Evolutionary conservation across 2,888 invertebrate species (phyloP).

Genomic region (Apoderus coryli): DNA sequence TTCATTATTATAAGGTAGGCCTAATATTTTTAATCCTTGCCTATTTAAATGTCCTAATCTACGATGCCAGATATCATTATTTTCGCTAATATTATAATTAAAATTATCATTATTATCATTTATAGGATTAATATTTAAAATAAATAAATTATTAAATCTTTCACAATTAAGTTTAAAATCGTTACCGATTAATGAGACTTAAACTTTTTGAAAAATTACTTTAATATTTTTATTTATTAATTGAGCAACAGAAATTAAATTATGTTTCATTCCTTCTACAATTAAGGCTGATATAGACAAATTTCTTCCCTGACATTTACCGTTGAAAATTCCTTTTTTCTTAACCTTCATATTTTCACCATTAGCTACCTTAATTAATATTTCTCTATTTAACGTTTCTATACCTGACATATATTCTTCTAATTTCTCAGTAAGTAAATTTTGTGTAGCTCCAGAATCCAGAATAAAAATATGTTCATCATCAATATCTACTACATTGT

Average conservation of each 20-base stretch:
- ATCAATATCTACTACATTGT: slow-evolving; percentile 2
- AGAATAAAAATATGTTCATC: slow-evolving; percentile 8
- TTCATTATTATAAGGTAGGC: slow-evolving; percentile 1
- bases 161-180: slow-evolving; percentile 9
- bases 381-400: slow-evolving; percentile 2
- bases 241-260: slow-evolving; percentile 6
- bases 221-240: slow-evolving; percentile 3
- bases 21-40: neutral
- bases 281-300: slow-evolving; percentile 4
- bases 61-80: slow-evolving; percentile 6
- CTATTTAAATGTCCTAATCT: slow-evolving; percentile 6
- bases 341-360: slow-evolving; percentile 2
- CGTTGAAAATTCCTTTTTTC: slow-evolving; percentile 8
- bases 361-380: slow-evolving; percentile 8
- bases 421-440: no score
- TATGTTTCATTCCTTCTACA: slow-evolving; percentile 7
- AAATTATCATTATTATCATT: slow-evolving; percentile 5
- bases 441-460: no score
- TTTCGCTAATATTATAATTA: slow-evolving; percentile 3
- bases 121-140: slow-evolving; percentile 9
- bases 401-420: slow-evolving; percentile 5
- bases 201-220: slow-evolving; percentile 6
- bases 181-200: no score
- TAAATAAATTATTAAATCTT: slow-evolving; percentile 8
- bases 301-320: slow-evolving; percentile 1